Percentiles rank a stretch among this genome's conserved stretches.
Conservation (phyloP, 2,797 vertebrate genomes). For the Lophius americanus region DNA sequence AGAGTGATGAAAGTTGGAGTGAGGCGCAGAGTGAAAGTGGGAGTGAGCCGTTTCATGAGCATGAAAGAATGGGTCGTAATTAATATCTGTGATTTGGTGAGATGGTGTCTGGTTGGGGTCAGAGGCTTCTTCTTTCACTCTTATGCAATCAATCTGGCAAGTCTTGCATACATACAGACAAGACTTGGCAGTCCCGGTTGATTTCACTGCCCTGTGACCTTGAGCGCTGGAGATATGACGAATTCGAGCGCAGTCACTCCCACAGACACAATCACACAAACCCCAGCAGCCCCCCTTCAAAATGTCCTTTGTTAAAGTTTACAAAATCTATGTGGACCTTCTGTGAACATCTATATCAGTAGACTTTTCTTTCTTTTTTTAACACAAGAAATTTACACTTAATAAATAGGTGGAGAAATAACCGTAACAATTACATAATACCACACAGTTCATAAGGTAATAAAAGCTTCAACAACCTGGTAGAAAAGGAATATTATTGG, state of each 20-base stretch:
- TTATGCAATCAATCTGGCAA: constrained; percentile 61
- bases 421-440: no score
- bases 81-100: constrained; percentile 50
- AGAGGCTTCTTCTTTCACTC: constrained; percentile 69
- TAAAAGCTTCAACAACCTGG: no score
- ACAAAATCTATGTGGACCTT: constrained; percentile 5
- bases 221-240: constrained; percentile 43
- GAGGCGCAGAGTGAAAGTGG: background rate
- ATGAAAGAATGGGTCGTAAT: constrained; percentile 38
- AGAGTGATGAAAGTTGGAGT: constrained; percentile 10
- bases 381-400: constrained; percentile 1
- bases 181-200: constrained; percentile 55
- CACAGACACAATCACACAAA: background rate
- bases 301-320: background rate
- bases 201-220: constrained; percentile 55
- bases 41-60: constrained; percentile 41
- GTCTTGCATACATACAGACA: constrained; percentile 52
- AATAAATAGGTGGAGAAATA: background rate
- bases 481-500: no score
- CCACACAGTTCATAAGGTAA: no score
- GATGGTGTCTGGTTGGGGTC: constrained; percentile 53
- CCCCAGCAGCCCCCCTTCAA: background rate
- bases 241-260: constrained; percentile 1
- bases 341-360: background rate
- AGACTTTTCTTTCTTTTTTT: background rate